These are phyloP conservation scores for Motacilla alba DNA, from an alignment of 2,113 vertebrate genomes.

Conservation along the genomic window DNA sequence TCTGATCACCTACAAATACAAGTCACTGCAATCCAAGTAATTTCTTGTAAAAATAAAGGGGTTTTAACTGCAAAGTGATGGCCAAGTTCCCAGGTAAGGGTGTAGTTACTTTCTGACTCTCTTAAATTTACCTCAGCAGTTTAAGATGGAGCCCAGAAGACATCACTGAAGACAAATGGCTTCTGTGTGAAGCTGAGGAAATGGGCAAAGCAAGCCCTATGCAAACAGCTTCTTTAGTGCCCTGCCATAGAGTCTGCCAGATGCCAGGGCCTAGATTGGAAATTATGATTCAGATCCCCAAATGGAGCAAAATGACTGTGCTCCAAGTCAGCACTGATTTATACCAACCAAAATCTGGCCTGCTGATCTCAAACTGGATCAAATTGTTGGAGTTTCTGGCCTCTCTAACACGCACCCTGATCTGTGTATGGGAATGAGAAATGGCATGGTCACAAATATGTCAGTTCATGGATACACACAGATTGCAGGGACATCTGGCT, in stretches of 20 bases:
- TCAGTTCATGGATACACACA: slow-evolving; percentile 44
- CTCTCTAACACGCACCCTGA: neutral
- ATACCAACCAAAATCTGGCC: neutral
- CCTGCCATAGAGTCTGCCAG: slow-evolving; percentile 11
- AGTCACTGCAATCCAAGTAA: neutral
- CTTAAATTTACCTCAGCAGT: neutral
- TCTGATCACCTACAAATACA: neutral
- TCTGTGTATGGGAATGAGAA: neutral
- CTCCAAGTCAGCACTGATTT: slow-evolving; percentile 44
- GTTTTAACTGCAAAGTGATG: neutral
- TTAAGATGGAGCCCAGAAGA: neutral
- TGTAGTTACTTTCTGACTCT: slow-evolving; percentile 15
- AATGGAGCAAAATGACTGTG: neutral
- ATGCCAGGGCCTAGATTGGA: slow-evolving; percentile 9
- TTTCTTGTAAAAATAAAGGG: neutral
- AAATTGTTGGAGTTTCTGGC: slow-evolving; percentile 9
- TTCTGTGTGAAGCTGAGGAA: neutral
- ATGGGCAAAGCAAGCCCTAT: neutral
- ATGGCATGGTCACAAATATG: slow-evolving; percentile 9
- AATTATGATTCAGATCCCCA: slow-evolving; percentile 24
- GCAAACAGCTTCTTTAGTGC: neutral
- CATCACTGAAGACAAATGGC: neutral
- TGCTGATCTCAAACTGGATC: slow-evolving; percentile 12
- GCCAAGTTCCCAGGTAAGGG: neutral
- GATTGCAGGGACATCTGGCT: slow-evolving; percentile 74